Percentiles rank a stretch among this genome's conserved stretches.
phyloP scores from a whole-genome alignment of 2,888 invertebrate species.

The Elgonia sp. region DNA sequence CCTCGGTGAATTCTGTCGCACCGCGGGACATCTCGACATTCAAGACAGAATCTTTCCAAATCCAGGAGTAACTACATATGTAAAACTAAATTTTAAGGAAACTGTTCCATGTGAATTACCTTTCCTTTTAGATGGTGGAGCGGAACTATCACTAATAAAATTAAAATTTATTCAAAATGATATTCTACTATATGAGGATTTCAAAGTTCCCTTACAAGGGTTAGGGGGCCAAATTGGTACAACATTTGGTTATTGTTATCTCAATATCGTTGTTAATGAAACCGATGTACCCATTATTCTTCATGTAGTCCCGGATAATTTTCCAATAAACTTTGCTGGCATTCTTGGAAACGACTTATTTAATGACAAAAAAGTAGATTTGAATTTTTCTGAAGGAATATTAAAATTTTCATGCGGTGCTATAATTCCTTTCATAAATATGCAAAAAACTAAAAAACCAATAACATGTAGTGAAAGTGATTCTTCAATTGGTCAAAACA shows the following conservation, averaged over 20 bases:
- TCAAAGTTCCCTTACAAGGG: background rate
- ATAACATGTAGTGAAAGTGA: no score
- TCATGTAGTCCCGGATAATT: background rate
- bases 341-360: conserved; percentile 18
- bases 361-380: background rate
- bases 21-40: background rate
- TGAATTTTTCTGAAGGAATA: background rate
- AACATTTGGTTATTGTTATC: background rate
- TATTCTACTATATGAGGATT: conserved; percentile 11
- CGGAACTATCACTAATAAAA: conserved; percentile 8
- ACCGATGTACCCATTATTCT: background rate
- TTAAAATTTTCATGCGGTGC: background rate
- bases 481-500: no score
- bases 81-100: background rate
- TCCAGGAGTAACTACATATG: background rate
- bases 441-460: background rate
- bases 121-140: conserved; percentile 9
- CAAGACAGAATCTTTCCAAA: background rate
- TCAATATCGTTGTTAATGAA: background rate
- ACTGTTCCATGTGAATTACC: background rate
- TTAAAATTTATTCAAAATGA: background rate
- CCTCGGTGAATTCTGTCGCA: conserved; percentile 21
- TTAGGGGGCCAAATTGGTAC: background rate
- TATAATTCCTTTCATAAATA: background rate
- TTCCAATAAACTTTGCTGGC: conserved; percentile 9